phyloP scores from a whole-genome alignment of 2,113 vertebrate genomes.

The Myrmophylax atrothorax region DNA sequence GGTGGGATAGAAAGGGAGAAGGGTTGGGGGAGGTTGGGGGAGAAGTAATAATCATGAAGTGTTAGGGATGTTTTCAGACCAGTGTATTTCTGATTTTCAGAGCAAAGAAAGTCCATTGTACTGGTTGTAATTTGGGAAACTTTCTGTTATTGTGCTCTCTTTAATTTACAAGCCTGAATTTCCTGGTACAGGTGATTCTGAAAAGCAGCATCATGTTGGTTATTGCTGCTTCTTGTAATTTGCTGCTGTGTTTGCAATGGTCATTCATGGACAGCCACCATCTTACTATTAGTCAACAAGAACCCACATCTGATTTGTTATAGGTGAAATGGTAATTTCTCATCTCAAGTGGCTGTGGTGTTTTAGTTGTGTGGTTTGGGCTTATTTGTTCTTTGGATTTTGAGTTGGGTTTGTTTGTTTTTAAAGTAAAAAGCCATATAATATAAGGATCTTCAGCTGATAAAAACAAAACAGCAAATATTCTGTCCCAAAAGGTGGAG shows the following conservation, averaged over 20 bases:
- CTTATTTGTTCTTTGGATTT: background rate
- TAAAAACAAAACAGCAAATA: constrained; percentile 70
- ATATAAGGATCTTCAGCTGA: background rate
- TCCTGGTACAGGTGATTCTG: constrained; percentile 14
- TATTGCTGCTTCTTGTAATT: constrained; percentile 43
- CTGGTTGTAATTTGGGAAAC: constrained; percentile 47
- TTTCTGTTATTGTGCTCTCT: constrained; percentile 3
- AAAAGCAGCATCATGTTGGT: background rate
- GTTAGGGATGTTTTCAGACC: background rate
- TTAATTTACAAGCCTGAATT: constrained; percentile 45
- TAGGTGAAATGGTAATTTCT: constrained; percentile 10
- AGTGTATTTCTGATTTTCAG: background rate
- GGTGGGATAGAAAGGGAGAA: background rate
- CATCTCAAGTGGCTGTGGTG: background rate
- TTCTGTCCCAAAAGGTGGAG: constrained; percentile 79
- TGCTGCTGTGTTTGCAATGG: constrained; percentile 5
- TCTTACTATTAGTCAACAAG: constrained; percentile 5
- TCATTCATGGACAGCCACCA: background rate
- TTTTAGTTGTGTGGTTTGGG: background rate
- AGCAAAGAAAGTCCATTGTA: constrained; percentile 40
- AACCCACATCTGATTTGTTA: background rate
- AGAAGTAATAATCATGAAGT: background rate
- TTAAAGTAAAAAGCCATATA: background rate
- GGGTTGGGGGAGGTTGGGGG: background rate
- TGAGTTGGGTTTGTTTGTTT: background rate